A percentile compares a stretch with the other conserved stretches of the same genome.
phyloP scores from a whole-genome alignment of 2,113 vertebrate species.

The Pomatostomus ruficeps region DNA sequence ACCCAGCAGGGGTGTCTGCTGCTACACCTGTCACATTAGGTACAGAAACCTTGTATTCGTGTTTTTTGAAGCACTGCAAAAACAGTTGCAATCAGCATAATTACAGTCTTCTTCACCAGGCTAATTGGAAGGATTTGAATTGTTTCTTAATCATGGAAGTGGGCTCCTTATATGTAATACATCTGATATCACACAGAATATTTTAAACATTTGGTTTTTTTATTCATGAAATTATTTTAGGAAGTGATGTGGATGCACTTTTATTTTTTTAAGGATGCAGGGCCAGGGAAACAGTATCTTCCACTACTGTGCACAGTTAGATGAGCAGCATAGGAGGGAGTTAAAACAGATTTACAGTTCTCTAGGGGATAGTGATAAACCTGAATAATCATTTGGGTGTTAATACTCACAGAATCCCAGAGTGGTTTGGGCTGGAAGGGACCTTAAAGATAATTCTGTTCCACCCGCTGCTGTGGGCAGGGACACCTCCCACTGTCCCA shows the following conservation, averaged over 20 bases:
- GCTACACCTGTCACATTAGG: slow-evolving; percentile 68
- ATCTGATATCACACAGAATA: background rate
- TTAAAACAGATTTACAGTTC: background rate
- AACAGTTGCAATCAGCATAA: background rate
- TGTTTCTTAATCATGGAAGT: background rate
- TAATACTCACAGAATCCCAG: background rate
- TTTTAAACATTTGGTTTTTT: background rate
- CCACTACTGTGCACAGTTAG: background rate
- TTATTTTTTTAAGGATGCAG: background rate
- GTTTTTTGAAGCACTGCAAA: background rate
- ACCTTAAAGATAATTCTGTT: background rate
- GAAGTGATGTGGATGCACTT: background rate
- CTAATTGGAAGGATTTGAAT: background rate
- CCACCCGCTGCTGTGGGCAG: background rate
- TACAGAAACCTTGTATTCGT: slow-evolving; percentile 3
- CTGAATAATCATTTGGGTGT: background rate
- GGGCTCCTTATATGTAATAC: background rate
- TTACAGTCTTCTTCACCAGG: background rate
- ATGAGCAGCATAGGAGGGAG: background rate
- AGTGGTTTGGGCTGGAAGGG: background rate
- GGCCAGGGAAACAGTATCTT: background rate
- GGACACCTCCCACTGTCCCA: background rate
- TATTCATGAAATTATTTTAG: background rate
- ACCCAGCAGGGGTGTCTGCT: background rate
- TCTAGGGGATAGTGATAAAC: background rate